A percentile compares a stretch with the other conserved stretches of the same genome.
phyloP scores from a whole-genome alignment of 2,113 vertebrate species.

The Tautogolabrus adspersus region DNA sequence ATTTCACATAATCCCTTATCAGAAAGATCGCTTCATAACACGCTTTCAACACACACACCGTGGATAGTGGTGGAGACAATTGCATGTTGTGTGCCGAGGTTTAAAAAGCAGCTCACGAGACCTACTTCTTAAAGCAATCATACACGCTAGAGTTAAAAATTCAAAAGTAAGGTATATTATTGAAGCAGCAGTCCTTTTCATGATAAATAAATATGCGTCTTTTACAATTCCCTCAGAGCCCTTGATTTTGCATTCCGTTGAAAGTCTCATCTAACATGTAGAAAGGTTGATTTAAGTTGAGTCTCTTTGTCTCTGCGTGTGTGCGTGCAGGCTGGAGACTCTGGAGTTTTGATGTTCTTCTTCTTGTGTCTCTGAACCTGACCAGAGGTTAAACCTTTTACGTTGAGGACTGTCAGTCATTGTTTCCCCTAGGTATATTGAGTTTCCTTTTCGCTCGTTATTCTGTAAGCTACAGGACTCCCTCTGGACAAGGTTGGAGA shows the following conservation, averaged over 20 bases:
- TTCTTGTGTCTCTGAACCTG: conserved; percentile 33
- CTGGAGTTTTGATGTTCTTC: conserved; percentile 44
- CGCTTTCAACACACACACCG: conserved; percentile 29
- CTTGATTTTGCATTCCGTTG: conserved; percentile 46
- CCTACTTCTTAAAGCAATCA: conserved; percentile 1
- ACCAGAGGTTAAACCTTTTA: conserved; percentile 45
- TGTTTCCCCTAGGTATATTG: conserved; percentile 50
- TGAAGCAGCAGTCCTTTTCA: conserved; percentile 24
- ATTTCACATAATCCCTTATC: conserved; percentile 13
- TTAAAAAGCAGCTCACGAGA: conserved; percentile 13
- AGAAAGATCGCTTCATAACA: conserved; percentile 18
- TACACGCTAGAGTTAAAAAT: conserved; percentile 23
- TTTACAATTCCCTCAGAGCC: conserved; percentile 60
- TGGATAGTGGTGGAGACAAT: conserved; percentile 23
- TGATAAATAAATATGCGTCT: neutral
- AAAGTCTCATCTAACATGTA: conserved; percentile 67
- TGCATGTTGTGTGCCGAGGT: neutral
- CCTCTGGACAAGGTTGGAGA: conserved; percentile 33
- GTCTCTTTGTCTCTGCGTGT: conserved; percentile 22
- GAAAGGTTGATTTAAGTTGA: conserved; percentile 34
- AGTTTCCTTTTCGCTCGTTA: conserved; percentile 5
- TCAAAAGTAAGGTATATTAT: conserved; percentile 1
- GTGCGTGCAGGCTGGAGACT: conserved; percentile 2
- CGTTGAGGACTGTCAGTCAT: conserved; percentile 58
- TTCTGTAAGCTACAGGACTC: conserved; percentile 21